Conservation (phyloP, 2,113 vertebrate species). For the Otocyon megalotis region DNA sequence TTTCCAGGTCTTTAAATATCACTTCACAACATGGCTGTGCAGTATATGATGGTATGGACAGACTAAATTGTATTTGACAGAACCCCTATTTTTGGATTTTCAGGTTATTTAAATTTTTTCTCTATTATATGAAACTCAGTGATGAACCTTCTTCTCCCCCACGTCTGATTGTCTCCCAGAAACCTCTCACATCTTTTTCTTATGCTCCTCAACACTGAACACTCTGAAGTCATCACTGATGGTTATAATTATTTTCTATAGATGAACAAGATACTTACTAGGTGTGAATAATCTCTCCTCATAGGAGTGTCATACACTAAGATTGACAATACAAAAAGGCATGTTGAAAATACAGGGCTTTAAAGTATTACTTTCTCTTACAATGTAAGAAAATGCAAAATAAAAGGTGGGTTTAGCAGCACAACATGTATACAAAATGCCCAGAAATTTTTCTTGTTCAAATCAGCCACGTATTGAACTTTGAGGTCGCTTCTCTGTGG, state of each 20-base stretch:
- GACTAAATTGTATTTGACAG: background rate
- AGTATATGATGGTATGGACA: background rate
- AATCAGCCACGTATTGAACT: background rate
- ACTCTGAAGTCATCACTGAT: background rate
- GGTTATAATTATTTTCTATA: conserved; percentile 51
- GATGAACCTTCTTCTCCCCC: background rate
- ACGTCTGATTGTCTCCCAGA: conserved; percentile 35
- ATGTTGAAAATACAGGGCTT: conserved; percentile 26
- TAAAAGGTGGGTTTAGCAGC: conserved; percentile 21
- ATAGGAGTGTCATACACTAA: background rate
- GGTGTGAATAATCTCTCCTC: conserved; percentile 45
- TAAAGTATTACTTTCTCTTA: conserved; percentile 48
- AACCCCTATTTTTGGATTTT: background rate
- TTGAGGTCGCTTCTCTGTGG: background rate
- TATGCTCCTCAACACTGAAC: background rate
- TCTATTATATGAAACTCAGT: background rate
- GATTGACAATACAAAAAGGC: conserved; percentile 42
- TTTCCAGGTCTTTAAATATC: background rate
- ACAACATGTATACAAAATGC: background rate
- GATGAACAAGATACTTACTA: conserved; percentile 43
- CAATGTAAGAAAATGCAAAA: background rate
- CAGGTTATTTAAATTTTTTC: background rate
- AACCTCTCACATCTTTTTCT: conserved; percentile 34
- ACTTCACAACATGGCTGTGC: background rate
- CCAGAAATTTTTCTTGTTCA: conserved; percentile 18